These are phyloP conservation scores for Myathropa florea DNA, from an alignment of 2,888 invertebrate species.

Conservation along the genomic window DNA sequence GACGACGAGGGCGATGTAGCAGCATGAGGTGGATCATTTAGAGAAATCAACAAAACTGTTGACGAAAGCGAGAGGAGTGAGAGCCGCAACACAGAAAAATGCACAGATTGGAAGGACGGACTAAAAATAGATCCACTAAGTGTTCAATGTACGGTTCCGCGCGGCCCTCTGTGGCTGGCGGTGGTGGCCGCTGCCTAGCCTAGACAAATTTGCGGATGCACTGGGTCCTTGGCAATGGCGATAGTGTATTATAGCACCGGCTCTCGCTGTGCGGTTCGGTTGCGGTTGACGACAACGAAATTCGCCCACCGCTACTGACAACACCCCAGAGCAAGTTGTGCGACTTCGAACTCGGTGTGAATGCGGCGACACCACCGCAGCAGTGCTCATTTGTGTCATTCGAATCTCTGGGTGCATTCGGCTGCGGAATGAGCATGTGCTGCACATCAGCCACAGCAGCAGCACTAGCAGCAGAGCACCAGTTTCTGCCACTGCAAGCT, in stretches of 20 bases:
- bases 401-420: slow-evolving; percentile 16
- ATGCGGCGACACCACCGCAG: slow-evolving; percentile 38
- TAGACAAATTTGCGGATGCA: slow-evolving; percentile 67
- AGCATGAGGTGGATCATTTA: slow-evolving; percentile 4
- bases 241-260: slow-evolving; percentile 39
- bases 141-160: slow-evolving; percentile 22
- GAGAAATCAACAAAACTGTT: slow-evolving; percentile 48
- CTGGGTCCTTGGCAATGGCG: slow-evolving; percentile 63
- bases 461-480: neutral
- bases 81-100: slow-evolving; percentile 12
- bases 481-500: no score
- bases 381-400: slow-evolving; percentile 54
- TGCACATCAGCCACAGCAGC: neutral
- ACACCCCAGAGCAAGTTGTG: slow-evolving; percentile 18
- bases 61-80: slow-evolving; percentile 5
- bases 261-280: slow-evolving; percentile 50
- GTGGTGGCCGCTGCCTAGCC: slow-evolving; percentile 34
- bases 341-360: slow-evolving; percentile 35
- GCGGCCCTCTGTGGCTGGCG: slow-evolving; percentile 36
- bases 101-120: slow-evolving; percentile 53
- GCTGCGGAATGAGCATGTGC: slow-evolving; percentile 4
- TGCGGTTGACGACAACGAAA: slow-evolving; percentile 48
- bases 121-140: slow-evolving; percentile 54
- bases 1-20: neutral
- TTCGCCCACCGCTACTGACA: slow-evolving; percentile 13